Evolutionary conservation across 1,140 invertebrate species (phyloP), one percentile per base, ranked within the genome.

Genomic region (Drosophila pachea): DNA sequence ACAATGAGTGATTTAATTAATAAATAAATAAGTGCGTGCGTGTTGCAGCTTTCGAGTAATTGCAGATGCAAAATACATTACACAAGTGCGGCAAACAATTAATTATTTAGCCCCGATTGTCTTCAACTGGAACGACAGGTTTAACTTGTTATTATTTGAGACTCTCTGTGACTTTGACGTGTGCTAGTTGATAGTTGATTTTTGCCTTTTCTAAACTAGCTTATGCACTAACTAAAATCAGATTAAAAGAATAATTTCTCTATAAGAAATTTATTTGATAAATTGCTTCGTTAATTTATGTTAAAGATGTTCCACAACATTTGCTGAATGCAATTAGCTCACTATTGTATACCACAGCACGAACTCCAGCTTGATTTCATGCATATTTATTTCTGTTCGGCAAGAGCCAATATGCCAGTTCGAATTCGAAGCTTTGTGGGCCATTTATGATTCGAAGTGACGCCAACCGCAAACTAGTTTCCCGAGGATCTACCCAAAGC

Each of bases 1-100:
- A 83, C 78, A 83, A 78, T 84, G 69, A 84, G 84, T 78, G 75
- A 70, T 83, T 83, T 83, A 83, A 83, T 84, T 84, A 83, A 83
- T 83, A 83, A 78, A 78, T 83, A 83, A 83, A 83, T 73, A 84
- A 76, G 72, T 76, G 54, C 43, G 59, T 65, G 59, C 64, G 35
- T 45, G 42, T 29, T 45, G 50, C 33, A 53, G 59, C 58, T 62
- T 48, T 68, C 59, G 49, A 38, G 50, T 56, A 74, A 65, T 63
- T 77, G 76, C 74, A 65, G 52, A 75, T 83, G 67, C 71, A 62
- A 32, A 52, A 53, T 67, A 49, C 69, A 60, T 55, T 64, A 73
- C 76, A 65, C 74, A 83, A 82, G 78, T 82, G 78, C 78, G 78
- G 68, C 74, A 74, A 83, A 78, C 78, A 82, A 82, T 82, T 82